These are phyloP conservation scores for Helicolenus hilgendorfi DNA, from an alignment of 2,797 vertebrate genomes.

Conservation along the genomic window DNA sequence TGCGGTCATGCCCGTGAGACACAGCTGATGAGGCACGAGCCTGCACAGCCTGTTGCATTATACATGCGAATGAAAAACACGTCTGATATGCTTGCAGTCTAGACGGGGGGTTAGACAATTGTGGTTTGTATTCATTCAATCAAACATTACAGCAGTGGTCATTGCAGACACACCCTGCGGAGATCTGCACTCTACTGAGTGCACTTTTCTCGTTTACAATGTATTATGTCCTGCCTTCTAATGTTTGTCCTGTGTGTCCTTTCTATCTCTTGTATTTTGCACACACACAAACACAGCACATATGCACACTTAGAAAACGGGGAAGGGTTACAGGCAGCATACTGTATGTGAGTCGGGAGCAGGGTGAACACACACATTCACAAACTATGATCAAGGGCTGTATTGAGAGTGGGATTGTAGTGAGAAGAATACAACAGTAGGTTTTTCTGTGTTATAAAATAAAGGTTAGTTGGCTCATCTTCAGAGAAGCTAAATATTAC, in stretches of 20 bases:
- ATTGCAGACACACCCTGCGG: not conserved
- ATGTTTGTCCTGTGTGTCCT: not conserved
- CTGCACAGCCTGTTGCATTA: no score
- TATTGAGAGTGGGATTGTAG: conserved; percentile 12
- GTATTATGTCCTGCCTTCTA: not conserved
- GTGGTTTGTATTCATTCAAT: not conserved
- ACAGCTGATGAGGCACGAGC: no score
- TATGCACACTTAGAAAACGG: not conserved
- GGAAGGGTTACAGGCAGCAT: not conserved
- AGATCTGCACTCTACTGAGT: not conserved
- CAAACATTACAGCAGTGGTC: not conserved
- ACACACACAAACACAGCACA: not conserved
- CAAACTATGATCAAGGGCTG: conserved; percentile 5
- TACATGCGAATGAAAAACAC: no score
- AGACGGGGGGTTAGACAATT: not conserved
- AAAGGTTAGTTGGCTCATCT: conserved; percentile 42
- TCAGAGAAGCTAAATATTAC: conserved; percentile 41
- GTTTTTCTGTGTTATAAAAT: conserved; percentile 24
- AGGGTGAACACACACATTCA: not conserved
- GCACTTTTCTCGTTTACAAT: not conserved
- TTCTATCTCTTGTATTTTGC: not conserved
- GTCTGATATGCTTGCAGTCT: not conserved
- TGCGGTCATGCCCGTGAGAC: no score
- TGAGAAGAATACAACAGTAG: not conserved
- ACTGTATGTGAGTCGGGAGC: not conserved